Evolutionary conservation across 2,797 vertebrate genomes (phyloP).

Genomic region (Eupleurogrammus muticus): DNA sequence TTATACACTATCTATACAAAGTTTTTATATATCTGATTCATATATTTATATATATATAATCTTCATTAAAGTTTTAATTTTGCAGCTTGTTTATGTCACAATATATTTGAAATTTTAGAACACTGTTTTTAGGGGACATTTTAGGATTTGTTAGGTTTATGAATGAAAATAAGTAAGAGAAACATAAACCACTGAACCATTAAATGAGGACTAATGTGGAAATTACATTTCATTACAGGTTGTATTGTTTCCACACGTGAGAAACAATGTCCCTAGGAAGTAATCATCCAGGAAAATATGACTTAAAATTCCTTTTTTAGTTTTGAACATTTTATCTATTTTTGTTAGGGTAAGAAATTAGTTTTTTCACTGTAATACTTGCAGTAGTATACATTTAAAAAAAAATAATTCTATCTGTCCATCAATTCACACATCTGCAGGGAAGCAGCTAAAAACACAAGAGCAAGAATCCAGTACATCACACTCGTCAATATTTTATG

Average conservation of each 20-base stretch:
- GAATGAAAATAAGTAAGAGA: conserved; percentile 31
- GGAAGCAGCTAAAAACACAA: conserved; percentile 29
- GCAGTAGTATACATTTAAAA: background rate
- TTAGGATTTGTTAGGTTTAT: conserved; percentile 15
- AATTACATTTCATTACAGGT: background rate
- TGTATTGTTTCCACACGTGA: background rate
- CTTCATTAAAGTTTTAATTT: conserved; percentile 1
- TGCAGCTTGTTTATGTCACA: background rate
- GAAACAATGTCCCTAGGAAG: background rate
- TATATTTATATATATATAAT: background rate
- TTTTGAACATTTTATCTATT: background rate
- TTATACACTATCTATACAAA: background rate
- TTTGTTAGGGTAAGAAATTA: background rate
- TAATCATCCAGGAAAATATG: background rate
- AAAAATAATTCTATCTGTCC: background rate
- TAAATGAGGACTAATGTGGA: conserved; percentile 6
- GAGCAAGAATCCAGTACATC: conserved; percentile 26
- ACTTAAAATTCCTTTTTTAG: background rate
- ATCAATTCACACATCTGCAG: background rate
- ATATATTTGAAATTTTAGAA: conserved; percentile 13
- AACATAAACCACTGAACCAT: conserved; percentile 2
- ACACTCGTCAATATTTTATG: conserved; percentile 60
- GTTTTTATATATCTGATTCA: background rate
- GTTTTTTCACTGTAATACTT: background rate
- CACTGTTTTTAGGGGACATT: background rate